phyloP scores from a whole-genome alignment of 2,797 vertebrate species.

The Potorous gilbertii region DNA sequence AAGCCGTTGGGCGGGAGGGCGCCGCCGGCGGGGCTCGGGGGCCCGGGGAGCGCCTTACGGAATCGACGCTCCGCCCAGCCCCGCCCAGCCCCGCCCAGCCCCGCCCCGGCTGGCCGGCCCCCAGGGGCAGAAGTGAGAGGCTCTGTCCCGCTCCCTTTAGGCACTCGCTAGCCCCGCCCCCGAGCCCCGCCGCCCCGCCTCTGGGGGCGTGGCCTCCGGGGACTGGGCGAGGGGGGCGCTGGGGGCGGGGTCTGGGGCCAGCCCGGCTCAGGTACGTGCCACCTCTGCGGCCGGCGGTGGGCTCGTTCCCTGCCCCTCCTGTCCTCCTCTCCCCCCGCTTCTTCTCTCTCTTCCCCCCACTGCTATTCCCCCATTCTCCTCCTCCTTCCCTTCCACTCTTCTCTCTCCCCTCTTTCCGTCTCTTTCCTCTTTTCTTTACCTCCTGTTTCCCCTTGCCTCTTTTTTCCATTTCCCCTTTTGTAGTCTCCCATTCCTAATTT shows the following conservation, averaged over 20 bases:
- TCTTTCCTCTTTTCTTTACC: too few relatives aligned
- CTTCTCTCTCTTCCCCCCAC: neutral
- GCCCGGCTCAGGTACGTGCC: neutral
- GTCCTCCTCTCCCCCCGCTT: too few relatives aligned
- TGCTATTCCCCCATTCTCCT: neutral
- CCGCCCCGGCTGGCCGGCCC: neutral
- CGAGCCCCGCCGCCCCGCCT: neutral
- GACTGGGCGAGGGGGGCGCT: accelerated
- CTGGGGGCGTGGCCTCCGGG: neutral
- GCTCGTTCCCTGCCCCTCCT: neutral
- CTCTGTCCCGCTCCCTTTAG: neutral
- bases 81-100: neutral
- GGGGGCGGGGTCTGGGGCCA: neutral
- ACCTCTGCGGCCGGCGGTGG: neutral
- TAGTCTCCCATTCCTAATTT: neutral
- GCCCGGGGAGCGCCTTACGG: neutral
- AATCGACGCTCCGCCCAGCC: neutral
- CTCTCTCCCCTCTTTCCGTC: neutral
- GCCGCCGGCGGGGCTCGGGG: neutral
- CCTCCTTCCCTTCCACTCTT: too few relatives aligned
- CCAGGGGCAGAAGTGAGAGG: neutral
- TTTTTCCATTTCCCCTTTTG: neutral
- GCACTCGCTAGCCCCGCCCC: neutral
- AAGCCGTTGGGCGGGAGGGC: neutral
- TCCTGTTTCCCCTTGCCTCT: neutral